These are phyloP conservation scores for Hexactinellida sp. DNA, from an alignment of 37 sponge, comb jelly and placozoan genomes.

Conservation along the genomic window DNA sequence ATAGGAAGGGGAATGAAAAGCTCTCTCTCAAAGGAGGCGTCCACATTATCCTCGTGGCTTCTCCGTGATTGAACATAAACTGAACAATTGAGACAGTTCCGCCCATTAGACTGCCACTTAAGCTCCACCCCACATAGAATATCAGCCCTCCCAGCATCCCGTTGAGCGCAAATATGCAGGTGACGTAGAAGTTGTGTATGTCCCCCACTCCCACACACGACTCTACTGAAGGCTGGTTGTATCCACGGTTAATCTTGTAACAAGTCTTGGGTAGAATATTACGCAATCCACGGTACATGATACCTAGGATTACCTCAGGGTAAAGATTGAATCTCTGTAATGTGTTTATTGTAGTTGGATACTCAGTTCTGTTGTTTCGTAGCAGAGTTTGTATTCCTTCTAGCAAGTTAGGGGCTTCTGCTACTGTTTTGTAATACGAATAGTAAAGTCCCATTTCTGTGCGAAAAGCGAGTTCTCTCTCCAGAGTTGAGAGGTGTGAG, in stretches of 20 bases:
- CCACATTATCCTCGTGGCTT: conserved; percentile 86
- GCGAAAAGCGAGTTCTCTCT: conserved; percentile 81
- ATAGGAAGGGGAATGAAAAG: conserved; percentile 76
- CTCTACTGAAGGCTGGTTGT: conserved; percentile 39
- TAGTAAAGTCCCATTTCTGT: conserved; percentile 98
- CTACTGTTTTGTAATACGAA: conserved; percentile 85
- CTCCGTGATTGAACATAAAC: conserved; percentile 72
- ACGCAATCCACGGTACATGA: conserved; percentile 33
- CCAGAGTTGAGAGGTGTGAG: conserved; percentile 73
- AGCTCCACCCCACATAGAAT: conserved; percentile 37
- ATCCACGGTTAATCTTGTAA: conserved; percentile 54
- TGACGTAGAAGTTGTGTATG: conserved; percentile 67
- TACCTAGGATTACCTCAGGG: conserved; percentile 75
- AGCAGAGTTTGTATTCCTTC: conserved; percentile 37
- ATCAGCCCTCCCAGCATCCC: conserved; percentile 35
- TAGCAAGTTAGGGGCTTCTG: conserved; percentile 31
- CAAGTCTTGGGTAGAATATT: conserved; percentile 25
- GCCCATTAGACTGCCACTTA: conserved; percentile 42
- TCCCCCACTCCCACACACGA: conserved; percentile 60
- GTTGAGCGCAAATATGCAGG: conserved; percentile 66
- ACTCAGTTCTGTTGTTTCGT: conserved; percentile 74
- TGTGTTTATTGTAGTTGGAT: conserved; percentile 75
- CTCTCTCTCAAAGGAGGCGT: conserved; percentile 96
- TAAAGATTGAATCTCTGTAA: conserved; percentile 80
- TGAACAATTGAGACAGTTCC: conserved; percentile 28